Percentiles rank a stretch among this genome's conserved stretches.
Conservation (phyloP, 2,888 invertebrate species). For the Allygus modestus region DNA sequence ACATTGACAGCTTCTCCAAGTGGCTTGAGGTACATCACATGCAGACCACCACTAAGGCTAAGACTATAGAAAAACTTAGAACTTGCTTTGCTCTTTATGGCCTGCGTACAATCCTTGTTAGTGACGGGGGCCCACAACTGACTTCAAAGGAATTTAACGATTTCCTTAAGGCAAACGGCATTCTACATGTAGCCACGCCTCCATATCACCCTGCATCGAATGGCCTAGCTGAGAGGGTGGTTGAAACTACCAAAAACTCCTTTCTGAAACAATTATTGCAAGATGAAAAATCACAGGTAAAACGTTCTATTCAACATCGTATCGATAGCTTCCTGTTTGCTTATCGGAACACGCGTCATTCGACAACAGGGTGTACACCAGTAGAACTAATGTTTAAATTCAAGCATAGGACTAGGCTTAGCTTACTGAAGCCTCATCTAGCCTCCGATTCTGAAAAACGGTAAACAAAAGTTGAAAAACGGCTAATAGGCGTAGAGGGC, state of each 20-base stretch:
- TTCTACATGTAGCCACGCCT: conserved; percentile 60
- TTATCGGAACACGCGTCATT: conserved; percentile 69
- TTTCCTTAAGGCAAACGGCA: conserved; percentile 39
- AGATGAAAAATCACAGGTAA: not conserved
- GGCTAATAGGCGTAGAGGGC: not conserved
- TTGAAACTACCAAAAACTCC: conserved; percentile 69
- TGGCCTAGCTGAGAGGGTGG: conserved; percentile 71
- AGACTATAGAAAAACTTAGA: conserved; percentile 31
- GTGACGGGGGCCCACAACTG: conserved; percentile 45
- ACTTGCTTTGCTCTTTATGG: conserved; percentile 32
- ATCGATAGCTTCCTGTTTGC: conserved; percentile 65
- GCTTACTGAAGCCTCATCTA: conserved; percentile 17
- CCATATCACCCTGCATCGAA: conserved; percentile 69
- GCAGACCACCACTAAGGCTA: conserved; percentile 8
- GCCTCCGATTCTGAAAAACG: not conserved
- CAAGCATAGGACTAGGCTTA: not conserved
- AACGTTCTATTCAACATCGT: conserved; percentile 67
- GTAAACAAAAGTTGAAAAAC: not conserved
- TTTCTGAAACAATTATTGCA: conserved; percentile 60
- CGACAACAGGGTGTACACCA: conserved; percentile 69
- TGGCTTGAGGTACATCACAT: conserved; percentile 62
- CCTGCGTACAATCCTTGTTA: conserved; percentile 23
- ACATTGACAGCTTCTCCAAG: conserved; percentile 63
- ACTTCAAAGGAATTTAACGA: conserved; percentile 37
- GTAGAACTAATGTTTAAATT: not conserved